These are phyloP conservation scores for Platysternon megacephalum DNA, from an alignment of 2,113 vertebrate genomes.

Conservation along the genomic window DNA sequence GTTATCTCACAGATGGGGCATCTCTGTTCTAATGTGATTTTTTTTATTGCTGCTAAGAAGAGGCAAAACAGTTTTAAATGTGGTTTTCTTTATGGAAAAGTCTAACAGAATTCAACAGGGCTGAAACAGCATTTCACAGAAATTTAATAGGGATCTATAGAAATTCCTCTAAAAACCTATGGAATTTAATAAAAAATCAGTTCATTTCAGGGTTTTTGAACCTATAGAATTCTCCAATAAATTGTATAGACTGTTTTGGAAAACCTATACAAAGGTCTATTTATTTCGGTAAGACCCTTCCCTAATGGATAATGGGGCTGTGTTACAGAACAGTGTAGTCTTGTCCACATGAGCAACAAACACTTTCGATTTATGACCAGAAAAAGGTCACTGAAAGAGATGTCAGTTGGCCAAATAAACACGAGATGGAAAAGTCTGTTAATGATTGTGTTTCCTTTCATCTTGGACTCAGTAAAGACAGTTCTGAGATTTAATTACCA, in stretches of 20 bases:
- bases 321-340: background rate
- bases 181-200: background rate
- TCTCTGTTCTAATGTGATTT: background rate
- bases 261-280: background rate
- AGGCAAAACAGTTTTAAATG: background rate
- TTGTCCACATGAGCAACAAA: background rate
- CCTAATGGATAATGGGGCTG: background rate
- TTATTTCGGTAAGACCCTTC: background rate
- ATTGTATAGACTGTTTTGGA: background rate
- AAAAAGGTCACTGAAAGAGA: background rate
- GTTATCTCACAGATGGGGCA: background rate
- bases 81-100: constrained; percentile 9
- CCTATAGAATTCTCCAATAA: background rate
- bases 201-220: background rate
- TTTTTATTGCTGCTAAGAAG: background rate
- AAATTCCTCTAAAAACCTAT: background rate
- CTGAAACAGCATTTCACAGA: background rate
- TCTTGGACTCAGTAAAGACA: background rate
- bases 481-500: background rate
- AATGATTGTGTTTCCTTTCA: background rate
- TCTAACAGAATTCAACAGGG: background rate
- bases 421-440: background rate
- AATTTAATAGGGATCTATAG: background rate
- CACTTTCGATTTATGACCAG: background rate
- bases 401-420: background rate